Evolutionary conservation across 1,140 invertebrate genomes (phyloP), one percentile per base, ranked within the genome.

Genomic region (Pantala flavescens): DNA sequence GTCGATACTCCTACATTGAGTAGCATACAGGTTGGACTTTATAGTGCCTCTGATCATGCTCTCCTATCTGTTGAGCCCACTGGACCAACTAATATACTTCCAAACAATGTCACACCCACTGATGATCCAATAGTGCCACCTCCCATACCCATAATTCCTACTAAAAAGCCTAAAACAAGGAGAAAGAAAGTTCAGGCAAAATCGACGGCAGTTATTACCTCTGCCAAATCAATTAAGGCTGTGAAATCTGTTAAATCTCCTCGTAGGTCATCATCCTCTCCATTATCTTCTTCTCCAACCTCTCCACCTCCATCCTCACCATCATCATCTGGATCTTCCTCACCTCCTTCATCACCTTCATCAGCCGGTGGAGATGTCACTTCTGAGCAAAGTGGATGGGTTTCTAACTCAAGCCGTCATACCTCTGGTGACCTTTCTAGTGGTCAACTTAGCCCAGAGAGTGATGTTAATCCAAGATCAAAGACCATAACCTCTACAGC

Each of bases 351-450:
- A 7, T 72, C 71, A 2, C 49, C 77, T 23, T 79, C 79, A 21
- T 82, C 81, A 16, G 81, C 80, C 10, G 79, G 79, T 76, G 81
- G 82, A 76, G 80, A 81, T 73, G 82, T 83, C 43, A 83, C 82
- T 12, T 84, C 82, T 14, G 83, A 84, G 75, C 80, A 81, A 72
- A 83, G 82, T 77, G 83, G 83, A 75, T 78, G 84, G 83, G 76
- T 85, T 75, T 82, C 84, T 79, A 75, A 86, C 83, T 79, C 81
- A 79, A 42, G 79, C 77, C 63, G 79, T 77, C 24, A 79, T 76
- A 43, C 81, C 75, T 73, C 78, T 77, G 75, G 78, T 77, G 36
- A 83, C 78, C 75, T 82, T 42, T 82, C 82, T 19, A 82, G 81
- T 74, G 80, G 80, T 10, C 81, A 82, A 73, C 80, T 79, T 70